phyloP scores from a whole-genome alignment of 2,888 invertebrate genomes.

The Diarsia mendica region DNA sequence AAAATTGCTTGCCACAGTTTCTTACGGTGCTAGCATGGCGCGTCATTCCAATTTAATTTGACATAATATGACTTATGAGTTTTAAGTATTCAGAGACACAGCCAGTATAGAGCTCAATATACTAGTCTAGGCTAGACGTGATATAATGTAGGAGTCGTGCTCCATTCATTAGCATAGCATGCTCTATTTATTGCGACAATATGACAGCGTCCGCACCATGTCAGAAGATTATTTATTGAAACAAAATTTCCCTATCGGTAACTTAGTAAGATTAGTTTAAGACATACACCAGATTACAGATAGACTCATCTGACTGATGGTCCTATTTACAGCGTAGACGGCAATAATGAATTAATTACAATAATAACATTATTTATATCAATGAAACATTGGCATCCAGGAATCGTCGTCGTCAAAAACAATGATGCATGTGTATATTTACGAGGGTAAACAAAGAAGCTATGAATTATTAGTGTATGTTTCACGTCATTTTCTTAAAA shows the following conservation, averaged over 20 bases:
- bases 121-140: conserved; percentile 39
- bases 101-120: conserved; percentile 35
- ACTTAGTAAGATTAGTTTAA: neutral
- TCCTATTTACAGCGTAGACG: conserved; percentile 13
- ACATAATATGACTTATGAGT: conserved; percentile 6
- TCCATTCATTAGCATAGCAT: conserved; percentile 51
- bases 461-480: conserved; percentile 24
- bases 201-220: conserved; percentile 18
- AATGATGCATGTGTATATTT: conserved; percentile 56
- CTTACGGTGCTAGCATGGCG: conserved; percentile 28
- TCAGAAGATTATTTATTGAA: neutral
- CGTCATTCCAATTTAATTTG: conserved; percentile 24
- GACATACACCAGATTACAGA: neutral
- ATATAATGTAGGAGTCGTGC: conserved; percentile 43
- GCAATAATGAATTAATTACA: conserved; percentile 25
- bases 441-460: conserved; percentile 36
- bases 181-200: conserved; percentile 48
- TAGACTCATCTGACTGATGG: conserved; percentile 6
- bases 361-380: conserved; percentile 41
- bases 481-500: conserved; percentile 47
- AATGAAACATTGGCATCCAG: conserved; percentile 42
- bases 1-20: conserved; percentile 8
- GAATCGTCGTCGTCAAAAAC: conserved; percentile 43
- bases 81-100: conserved; percentile 13
- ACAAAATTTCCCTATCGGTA: conserved; percentile 7